Percentiles rank a stretch among this genome's conserved stretches.
Conservation (phyloP, 2,113 vertebrate species). For the Pristiophorus japonicus region DNA sequence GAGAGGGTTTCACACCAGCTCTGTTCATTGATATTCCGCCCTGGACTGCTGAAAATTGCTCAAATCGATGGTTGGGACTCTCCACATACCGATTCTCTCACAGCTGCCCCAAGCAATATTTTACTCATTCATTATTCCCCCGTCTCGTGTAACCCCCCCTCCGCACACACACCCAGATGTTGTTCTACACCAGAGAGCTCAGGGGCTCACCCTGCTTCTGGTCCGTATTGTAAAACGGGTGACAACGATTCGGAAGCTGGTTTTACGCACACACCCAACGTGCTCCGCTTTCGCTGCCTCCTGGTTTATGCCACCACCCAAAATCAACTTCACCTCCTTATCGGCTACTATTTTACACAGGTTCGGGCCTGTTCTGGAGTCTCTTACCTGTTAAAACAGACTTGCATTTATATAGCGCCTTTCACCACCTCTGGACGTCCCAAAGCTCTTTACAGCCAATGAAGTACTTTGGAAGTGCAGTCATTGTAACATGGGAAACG, state of each 20-base stretch:
- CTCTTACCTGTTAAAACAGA: too few species aligned
- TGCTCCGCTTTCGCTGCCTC: too few species aligned
- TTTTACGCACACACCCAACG: background rate
- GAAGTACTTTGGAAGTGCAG: too few species aligned
- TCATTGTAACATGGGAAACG: too few species aligned
- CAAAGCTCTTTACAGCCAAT: too few species aligned
- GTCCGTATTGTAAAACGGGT: background rate
- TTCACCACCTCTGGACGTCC: too few species aligned
- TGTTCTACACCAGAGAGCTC: background rate
- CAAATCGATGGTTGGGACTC: background rate
- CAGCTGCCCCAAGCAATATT: background rate
- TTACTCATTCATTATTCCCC: background rate
- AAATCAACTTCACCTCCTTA: too few species aligned
- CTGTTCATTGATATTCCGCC: background rate
- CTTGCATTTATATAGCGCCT: too few species aligned
- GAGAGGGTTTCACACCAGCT: background rate
- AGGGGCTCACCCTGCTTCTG: background rate
- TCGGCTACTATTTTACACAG: too few species aligned
- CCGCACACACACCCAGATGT: background rate
- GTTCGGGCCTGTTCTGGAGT: too few species aligned
- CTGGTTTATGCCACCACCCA: too few species aligned
- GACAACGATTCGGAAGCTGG: background rate
- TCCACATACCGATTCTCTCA: background rate
- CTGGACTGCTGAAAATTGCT: background rate
- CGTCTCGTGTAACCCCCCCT: background rate